Evolutionary conservation across 2,113 vertebrate genomes (phyloP).

Genomic region (Tylochromis polylepis): DNA sequence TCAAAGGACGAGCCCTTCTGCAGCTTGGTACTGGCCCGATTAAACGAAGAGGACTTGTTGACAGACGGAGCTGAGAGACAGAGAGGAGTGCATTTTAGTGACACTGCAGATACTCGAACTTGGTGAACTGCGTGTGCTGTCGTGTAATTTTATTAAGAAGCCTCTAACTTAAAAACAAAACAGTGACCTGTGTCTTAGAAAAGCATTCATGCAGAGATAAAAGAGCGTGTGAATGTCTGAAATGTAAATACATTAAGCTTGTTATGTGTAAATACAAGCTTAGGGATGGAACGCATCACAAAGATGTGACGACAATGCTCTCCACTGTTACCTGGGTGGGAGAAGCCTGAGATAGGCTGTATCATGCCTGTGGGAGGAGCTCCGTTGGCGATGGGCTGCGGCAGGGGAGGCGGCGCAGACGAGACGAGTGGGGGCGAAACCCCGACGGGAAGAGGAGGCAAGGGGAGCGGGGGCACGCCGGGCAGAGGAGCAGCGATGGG

Average conservation of each 20-base stretch:
- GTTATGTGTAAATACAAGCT: neutral
- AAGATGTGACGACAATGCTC: neutral
- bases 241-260: neutral
- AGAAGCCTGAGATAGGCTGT: constrained; percentile 86
- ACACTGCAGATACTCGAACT: neutral
- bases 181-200: neutral
- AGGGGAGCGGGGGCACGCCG: constrained; percentile 84
- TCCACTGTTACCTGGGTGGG: constrained; percentile 79
- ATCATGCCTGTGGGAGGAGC: constrained; percentile 82
- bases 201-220: neutral
- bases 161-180: neutral
- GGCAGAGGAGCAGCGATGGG: constrained; percentile 76
- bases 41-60: constrained; percentile 93
- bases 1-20: constrained; percentile 94
- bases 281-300: neutral
- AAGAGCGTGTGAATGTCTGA: neutral
- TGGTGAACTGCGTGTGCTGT: neutral
- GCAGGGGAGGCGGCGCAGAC: constrained; percentile 82
- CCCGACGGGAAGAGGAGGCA: constrained; percentile 88
- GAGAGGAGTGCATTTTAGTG: neutral
- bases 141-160: neutral
- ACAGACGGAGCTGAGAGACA: constrained; percentile 75
- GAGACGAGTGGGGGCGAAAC: constrained; percentile 91
- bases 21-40: constrained; percentile 85
- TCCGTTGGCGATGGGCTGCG: constrained; percentile 86